phyloP scores from a whole-genome alignment of 2,888 invertebrate genomes.

The Scaptomyza cyrtandrae region DNA sequence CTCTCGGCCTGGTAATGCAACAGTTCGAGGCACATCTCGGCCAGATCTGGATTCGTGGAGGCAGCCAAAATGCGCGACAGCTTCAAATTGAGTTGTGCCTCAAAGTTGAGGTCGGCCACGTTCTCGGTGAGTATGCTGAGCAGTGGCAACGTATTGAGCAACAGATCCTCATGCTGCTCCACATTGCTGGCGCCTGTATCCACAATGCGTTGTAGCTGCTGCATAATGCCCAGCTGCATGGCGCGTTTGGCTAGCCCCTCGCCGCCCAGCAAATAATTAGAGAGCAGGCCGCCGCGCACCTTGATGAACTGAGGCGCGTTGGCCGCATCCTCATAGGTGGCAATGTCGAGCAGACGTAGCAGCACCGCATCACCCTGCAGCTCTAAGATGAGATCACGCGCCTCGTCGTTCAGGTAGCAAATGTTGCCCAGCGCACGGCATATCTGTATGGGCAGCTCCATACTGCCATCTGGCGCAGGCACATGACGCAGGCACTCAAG shows the following conservation, averaged over 20 bases:
- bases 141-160: conserved; percentile 86
- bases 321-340: conserved; percentile 72
- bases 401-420: conserved; percentile 93
- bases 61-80: conserved; percentile 87
- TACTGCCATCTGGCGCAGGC: conserved; percentile 70
- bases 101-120: conserved; percentile 87
- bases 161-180: conserved; percentile 86
- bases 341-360: conserved; percentile 84
- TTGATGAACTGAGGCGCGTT: conserved; percentile 86
- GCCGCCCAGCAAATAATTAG: conserved; percentile 92
- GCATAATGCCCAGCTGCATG: conserved; percentile 86
- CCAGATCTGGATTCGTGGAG: conserved; percentile 89
- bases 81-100: conserved; percentile 86
- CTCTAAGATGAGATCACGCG: conserved; percentile 86
- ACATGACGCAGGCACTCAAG: conserved; percentile 85
- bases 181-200: conserved; percentile 84
- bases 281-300: conserved; percentile 90
- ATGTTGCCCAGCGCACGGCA: conserved; percentile 95
- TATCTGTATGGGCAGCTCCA: conserved; percentile 89
- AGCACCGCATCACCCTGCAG: conserved; percentile 86
- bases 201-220: conserved; percentile 86
- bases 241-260: conserved; percentile 88
- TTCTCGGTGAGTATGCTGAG: conserved; percentile 88
- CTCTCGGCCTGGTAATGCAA: conserved; percentile 91
- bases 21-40: conserved; percentile 91